These are phyloP conservation scores for Squalus acanthias DNA, from an alignment of 2,797 vertebrate species.

Conservation along the genomic window DNA sequence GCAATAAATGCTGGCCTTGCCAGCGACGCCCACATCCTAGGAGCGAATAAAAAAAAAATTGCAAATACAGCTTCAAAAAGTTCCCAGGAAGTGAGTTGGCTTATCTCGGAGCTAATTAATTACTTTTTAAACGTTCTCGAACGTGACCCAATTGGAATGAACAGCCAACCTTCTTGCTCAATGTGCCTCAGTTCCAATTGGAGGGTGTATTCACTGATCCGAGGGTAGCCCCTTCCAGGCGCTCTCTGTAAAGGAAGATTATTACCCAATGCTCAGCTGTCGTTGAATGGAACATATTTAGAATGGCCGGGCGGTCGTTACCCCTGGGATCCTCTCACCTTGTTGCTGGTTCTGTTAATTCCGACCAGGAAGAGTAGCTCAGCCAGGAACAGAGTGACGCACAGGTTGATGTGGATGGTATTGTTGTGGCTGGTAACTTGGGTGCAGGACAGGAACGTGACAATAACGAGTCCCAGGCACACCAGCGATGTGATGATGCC, in stretches of 20 bases:
- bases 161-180: not conserved
- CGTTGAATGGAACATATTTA: not conserved
- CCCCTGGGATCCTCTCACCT: not conserved
- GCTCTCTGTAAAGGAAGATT: not conserved
- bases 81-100: not conserved
- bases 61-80: not conserved
- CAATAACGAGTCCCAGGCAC: not conserved
- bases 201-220: not conserved
- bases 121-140: not conserved
- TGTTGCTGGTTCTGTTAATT: conserved; percentile 10
- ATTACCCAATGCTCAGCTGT: not conserved
- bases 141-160: not conserved
- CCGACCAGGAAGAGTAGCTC: conserved; percentile 37
- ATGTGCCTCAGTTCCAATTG: not conserved
- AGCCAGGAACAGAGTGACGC: conserved; percentile 26
- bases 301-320: not conserved
- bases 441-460: not conserved
- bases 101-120: not conserved
- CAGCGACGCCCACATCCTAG: no score
- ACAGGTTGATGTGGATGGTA: conserved; percentile 37
- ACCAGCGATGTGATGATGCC: not conserved
- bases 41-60: no score
- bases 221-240: not conserved
- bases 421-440: not conserved
- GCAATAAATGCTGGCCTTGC: no score